Evolutionary conservation across 2,797 vertebrate genomes (phyloP).

Genomic region (Acanthurus lineatus): DNA sequence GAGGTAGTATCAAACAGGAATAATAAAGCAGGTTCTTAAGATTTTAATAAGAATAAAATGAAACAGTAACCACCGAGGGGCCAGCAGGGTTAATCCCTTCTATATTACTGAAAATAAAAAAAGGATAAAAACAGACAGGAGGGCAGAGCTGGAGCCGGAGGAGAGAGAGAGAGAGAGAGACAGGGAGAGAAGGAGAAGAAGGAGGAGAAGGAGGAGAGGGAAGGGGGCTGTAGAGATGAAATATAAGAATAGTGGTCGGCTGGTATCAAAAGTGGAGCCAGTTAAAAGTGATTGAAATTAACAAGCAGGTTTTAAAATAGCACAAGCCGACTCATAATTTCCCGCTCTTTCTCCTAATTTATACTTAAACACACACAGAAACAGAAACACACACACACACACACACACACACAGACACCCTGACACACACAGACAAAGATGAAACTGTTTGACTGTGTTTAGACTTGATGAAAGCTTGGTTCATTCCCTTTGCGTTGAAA

Average conservation of each 20-base stretch:
- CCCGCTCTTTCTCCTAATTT: constrained; percentile 16
- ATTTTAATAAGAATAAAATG: constrained; percentile 99
- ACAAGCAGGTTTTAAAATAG: constrained; percentile 70
- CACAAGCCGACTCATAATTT: constrained; percentile 46
- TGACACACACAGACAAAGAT: constrained; percentile 50
- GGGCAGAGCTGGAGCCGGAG: constrained; percentile 85
- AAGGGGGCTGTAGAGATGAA: constrained; percentile 66
- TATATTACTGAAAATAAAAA: constrained; percentile 97
- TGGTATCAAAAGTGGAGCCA: constrained; percentile 65
- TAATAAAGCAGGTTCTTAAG: constrained; percentile 99
- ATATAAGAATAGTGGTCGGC: constrained; percentile 72
- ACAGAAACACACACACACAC: background rate
- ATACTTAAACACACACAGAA: constrained; percentile 14
- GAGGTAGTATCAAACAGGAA: constrained; percentile 91
- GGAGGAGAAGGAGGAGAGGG: constrained; percentile 39
- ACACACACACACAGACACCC: constrained; percentile 24
- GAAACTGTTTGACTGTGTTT: constrained; percentile 81
- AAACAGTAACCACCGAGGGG: constrained; percentile 96
- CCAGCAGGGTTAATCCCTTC: constrained; percentile 98
- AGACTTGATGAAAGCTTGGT: constrained; percentile 77
- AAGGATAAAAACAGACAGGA: constrained; percentile 87
- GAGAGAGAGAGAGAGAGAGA: constrained; percentile 50
- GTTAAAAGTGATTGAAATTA: constrained; percentile 76
- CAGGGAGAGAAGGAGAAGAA: constrained; percentile 14
- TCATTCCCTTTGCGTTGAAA: constrained; percentile 72